Evolutionary conservation across 2,888 invertebrate species (phyloP).

Genomic region (Malthinus seriepunctatus): DNA sequence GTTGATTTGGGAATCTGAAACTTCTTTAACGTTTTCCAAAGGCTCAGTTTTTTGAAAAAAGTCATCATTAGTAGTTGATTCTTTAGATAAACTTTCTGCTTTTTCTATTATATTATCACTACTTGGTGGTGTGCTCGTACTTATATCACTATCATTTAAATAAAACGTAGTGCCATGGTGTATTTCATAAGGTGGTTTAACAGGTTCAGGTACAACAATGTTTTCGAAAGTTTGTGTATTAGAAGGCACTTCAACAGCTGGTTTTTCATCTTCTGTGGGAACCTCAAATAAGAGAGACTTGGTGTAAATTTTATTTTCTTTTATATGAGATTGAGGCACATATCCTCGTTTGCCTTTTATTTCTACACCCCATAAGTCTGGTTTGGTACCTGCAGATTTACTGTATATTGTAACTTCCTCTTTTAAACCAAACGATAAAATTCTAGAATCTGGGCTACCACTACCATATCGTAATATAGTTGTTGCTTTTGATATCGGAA

Average conservation of each 20-base stretch:
- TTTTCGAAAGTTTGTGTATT: conserved; percentile 17
- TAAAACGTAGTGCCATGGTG: conserved; percentile 72
- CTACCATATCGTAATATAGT: conserved; percentile 60
- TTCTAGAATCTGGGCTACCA: conserved; percentile 59
- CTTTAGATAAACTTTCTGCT: no score
- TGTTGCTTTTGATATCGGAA: conserved; percentile 65
- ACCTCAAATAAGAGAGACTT: conserved; percentile 52
- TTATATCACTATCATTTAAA: conserved; percentile 16
- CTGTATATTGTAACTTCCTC: conserved; percentile 66
- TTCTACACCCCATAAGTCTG: conserved; percentile 70
- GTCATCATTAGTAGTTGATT: no score
- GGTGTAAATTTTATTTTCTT: conserved; percentile 62
- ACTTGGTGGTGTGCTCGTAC: no score
- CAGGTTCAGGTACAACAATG: conserved; percentile 36
- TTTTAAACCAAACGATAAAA: conserved; percentile 65
- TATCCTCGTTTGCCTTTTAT: conserved; percentile 72
- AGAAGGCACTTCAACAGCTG: conserved; percentile 38
- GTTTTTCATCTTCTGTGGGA: conserved; percentile 49
- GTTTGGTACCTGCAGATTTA: conserved; percentile 68
- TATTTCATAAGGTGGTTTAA: conserved; percentile 52
- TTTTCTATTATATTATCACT: no score
- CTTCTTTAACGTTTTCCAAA: no score
- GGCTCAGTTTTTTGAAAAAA: no score
- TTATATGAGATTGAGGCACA: conserved; percentile 61
- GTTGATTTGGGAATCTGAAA: no score